Evolutionary conservation across 2,797 vertebrate species (phyloP), one percentile per base, ranked within the genome.

Genomic region (Centropyge bicolor): DNA sequence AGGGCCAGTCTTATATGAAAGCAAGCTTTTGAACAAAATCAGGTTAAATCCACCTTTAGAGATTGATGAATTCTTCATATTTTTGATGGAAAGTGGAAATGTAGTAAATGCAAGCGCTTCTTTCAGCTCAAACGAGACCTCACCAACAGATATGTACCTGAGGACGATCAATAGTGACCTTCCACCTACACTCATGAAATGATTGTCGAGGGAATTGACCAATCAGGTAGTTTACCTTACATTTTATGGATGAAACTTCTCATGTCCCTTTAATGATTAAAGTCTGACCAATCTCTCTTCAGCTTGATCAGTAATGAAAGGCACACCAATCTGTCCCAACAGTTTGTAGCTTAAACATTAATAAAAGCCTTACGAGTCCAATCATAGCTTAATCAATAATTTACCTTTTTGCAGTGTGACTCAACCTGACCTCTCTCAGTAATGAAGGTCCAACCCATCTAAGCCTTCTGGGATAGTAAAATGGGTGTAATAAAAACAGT

Each of bases 361-460:
- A 80, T 46, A 56, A 59, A 79, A 59, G 17, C 19, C 35, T 46
- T 11, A 45, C 8, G 8, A 68, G 16, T 75, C 24, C 56, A 81
- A 49, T 81, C 24, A 19, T 27, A 61, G 54, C 56, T 54, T 67
- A 49, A 74, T 81, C 55, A 82, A 79, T 86, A 72, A 74, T 86
- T 64, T 35, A 81, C 9, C 7, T 74, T 51, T 77, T 59, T 73
- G 49, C 19, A 43, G 6, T 52, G 24, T 61, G 41, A 74, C 52
- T 66, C 43, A 54, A 41, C 20, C 31, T 20, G 11, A 64, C 27
- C 20, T 56, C 22, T 35, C 49, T 78, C 70, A 60, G 55, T 74
- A 35, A 68, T 65, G 27, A 41, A 57, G 36, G 57, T 48, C 24
- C 27, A 65, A 76, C 61, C 55, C 64, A 45, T 81, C 55, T 17